Evolutionary conservation across 1,140 invertebrate species (phyloP).

Genomic region (Oryctes rhinoceros): DNA sequence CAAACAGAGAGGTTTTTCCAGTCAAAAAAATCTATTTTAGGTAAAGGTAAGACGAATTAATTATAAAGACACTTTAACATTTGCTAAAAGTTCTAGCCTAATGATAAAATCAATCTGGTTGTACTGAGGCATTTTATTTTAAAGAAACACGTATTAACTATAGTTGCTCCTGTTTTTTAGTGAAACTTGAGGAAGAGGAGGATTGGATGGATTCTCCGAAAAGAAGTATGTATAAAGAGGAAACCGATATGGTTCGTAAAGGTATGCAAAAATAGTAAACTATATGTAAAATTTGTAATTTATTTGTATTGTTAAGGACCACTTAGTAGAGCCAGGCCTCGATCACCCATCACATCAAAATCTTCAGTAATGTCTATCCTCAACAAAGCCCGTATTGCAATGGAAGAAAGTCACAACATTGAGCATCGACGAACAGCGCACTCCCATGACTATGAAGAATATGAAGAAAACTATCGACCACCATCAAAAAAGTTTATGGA

Average conservation of each 20-base stretch:
- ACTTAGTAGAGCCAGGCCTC: constrained; percentile 47
- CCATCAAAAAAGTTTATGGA: constrained; percentile 51
- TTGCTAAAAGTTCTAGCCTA: too few species aligned
- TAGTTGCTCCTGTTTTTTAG: background rate
- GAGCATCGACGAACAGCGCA: constrained; percentile 53
- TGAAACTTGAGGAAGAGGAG: constrained; percentile 51
- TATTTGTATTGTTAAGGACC: background rate
- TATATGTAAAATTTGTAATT: background rate
- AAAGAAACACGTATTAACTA: background rate
- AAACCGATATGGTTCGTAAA: background rate
- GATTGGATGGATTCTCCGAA: constrained; percentile 51
- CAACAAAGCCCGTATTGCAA: constrained; percentile 79
- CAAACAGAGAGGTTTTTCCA: constrained; percentile 66
- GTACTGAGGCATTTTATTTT: too few species aligned
- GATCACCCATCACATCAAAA: constrained; percentile 67
- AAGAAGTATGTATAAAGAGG: constrained; percentile 38
- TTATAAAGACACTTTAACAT: background rate
- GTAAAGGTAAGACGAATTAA: constrained; percentile 76
- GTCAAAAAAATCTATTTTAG: constrained; percentile 84
- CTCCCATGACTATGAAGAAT: constrained; percentile 47
- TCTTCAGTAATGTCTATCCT: constrained; percentile 84
- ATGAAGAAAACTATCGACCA: constrained; percentile 40
- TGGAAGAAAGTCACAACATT: constrained; percentile 70
- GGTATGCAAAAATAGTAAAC: background rate
- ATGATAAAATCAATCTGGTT: too few species aligned